phyloP scores from a whole-genome alignment of 1,140 invertebrate genomes.

The Penaeus chinensis region DNA sequence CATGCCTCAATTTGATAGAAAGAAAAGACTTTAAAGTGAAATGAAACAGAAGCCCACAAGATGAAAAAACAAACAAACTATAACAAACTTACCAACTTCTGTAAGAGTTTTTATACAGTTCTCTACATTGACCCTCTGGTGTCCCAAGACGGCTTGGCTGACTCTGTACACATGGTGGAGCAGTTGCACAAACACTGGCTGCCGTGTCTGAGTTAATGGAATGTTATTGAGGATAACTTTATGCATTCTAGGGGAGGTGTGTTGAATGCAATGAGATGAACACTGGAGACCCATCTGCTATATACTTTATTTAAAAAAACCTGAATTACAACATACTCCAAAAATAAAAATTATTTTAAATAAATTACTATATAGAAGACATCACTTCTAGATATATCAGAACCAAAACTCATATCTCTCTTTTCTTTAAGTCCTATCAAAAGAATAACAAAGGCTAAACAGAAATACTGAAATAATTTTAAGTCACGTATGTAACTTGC shows the following conservation, averaged over 20 bases:
- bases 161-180: slow-evolving; percentile 92
- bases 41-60: slow-evolving; percentile 18
- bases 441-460: no score
- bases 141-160: slow-evolving; percentile 89
- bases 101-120: slow-evolving; percentile 93
- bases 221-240: not conserved
- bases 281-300: no score
- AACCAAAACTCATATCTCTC: not conserved
- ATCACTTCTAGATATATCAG: no score
- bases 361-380: no score
- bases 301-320: no score
- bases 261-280: no score
- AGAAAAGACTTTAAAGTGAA: not conserved
- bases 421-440: no score
- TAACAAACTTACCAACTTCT: slow-evolving; percentile 81
- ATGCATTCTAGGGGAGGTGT: not conserved
- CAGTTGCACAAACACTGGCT: slow-evolving; percentile 94
- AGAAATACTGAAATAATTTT: no score
- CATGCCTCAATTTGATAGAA: no score
- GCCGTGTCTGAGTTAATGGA: slow-evolving; percentile 78
- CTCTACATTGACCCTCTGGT: slow-evolving; percentile 88
- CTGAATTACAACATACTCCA: no score
- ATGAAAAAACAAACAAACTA: not conserved
- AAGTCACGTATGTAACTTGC: no score
- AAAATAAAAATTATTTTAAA: no score